Percentiles rank a stretch among this genome's conserved stretches.
phyloP scores from a whole-genome alignment of 2,888 invertebrate species.

The Scotopteryx bipunctaria region DNA sequence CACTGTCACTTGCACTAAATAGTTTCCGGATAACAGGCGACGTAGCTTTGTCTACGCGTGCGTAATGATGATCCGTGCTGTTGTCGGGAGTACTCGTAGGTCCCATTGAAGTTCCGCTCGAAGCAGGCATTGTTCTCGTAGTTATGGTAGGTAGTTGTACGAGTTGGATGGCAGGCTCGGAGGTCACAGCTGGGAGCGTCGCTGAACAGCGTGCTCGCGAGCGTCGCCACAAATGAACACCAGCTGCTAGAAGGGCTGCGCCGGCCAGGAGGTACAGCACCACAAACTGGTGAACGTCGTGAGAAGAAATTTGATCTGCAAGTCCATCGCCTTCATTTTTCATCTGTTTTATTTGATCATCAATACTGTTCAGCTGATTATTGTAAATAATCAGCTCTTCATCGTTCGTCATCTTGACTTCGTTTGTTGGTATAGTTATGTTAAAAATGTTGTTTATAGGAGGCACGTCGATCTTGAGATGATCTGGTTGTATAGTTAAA shows the following conservation, averaged over 20 bases:
- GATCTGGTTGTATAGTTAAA: background rate
- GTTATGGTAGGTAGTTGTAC: background rate
- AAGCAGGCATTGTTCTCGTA: background rate
- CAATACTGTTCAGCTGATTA: background rate
- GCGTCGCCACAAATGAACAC: background rate
- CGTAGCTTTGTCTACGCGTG: background rate
- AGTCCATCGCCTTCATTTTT: background rate
- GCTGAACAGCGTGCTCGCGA: conserved; percentile 24
- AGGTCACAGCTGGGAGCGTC: background rate
- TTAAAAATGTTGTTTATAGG: conserved; percentile 1
- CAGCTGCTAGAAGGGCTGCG: background rate
- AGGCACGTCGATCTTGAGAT: background rate
- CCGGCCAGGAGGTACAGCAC: background rate
- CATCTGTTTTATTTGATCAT: background rate
- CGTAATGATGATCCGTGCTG: background rate
- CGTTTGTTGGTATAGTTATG: background rate
- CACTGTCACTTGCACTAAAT: background rate
- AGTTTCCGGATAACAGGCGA: background rate
- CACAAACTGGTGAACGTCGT: conserved; percentile 33
- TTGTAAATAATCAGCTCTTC: background rate
- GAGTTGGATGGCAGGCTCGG: background rate
- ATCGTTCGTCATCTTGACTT: background rate
- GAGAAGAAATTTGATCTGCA: background rate
- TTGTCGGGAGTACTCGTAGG: background rate
- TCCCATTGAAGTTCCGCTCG: background rate